These are phyloP conservation scores for Zoanthus solanderi DNA, from an alignment of 92 coral and sea anemone species.

Conservation along the genomic window DNA sequence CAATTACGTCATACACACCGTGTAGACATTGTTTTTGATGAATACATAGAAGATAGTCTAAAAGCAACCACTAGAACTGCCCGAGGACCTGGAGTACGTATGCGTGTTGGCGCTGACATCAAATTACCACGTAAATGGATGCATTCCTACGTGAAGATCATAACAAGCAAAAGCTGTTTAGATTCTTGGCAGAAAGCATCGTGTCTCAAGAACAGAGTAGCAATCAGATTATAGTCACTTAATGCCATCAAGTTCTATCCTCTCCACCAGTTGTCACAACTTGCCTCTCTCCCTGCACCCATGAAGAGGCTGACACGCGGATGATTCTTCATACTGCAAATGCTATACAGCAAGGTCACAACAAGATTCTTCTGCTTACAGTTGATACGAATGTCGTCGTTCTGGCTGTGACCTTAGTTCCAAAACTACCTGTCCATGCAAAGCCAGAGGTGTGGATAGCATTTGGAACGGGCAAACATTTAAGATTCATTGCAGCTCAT, in stretches of 20 bases:
- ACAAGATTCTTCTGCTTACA: slow-evolving; percentile 51
- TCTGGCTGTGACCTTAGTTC: slow-evolving; percentile 30
- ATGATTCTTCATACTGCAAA: slow-evolving; percentile 62
- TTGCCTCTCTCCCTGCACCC: slow-evolving; percentile 38
- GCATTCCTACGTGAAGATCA: slow-evolving; percentile 31
- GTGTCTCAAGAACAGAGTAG: no score
- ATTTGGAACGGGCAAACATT: slow-evolving; percentile 59
- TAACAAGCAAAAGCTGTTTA: not conserved
- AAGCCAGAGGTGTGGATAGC: slow-evolving; percentile 63
- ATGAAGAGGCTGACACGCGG: slow-evolving; percentile 67
- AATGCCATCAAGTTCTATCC: slow-evolving; percentile 35
- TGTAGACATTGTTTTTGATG: slow-evolving; percentile 79
- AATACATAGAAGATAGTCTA: slow-evolving; percentile 58
- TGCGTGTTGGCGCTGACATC: slow-evolving; percentile 46
- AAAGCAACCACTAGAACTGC: slow-evolving; percentile 65
- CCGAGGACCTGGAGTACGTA: slow-evolving; percentile 56
- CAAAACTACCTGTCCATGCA: slow-evolving; percentile 11
- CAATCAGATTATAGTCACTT: slow-evolving; percentile 28
- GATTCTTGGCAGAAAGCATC: not conserved
- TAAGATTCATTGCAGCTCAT: slow-evolving; percentile 56
- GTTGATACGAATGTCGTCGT: slow-evolving; percentile 73
- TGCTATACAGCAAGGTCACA: slow-evolving; percentile 50
- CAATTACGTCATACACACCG: slow-evolving; percentile 67
- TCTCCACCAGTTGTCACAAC: slow-evolving; percentile 37
- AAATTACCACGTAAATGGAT: slow-evolving; percentile 53